Base-by-base conservation (phyloP, 1,140 invertebrate genomes). In the Anastrepha obliqua region DNA sequence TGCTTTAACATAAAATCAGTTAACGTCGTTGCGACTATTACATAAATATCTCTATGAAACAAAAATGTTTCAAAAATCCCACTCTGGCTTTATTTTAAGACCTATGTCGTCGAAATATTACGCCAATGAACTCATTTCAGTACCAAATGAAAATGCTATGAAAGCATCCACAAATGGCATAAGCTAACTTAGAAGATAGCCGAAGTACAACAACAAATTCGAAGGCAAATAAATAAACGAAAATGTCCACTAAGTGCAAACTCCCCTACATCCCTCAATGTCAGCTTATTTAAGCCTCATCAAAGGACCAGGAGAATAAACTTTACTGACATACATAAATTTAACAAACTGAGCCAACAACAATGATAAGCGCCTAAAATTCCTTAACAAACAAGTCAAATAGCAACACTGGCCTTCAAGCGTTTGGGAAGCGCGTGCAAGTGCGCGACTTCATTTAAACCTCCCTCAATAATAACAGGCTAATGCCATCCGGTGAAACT, bases 211-310 rank as follows among this genome's bases (percentile, higher is more conserved):
- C 39, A 47, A 8, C 42, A 44, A 74, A 74, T 74, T 47, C 67
- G 1, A 74, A 74, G 7, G 15, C 17, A 74, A 47, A 74, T 74
- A 74, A 74, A 74, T 44, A 44, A 74, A 74, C 17, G 67, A 47
- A 11, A 74, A 74, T 11, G 2, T 55, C 51, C 6, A 8, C 13
- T 74, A 74, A 74, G 67, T 47, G 13, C 11, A 74, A 44, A 74
- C n/a, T 17, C 15, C 13, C 15, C 42, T 9, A 47, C 29, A 3
- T 1, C 67, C 13, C 0, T 55, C 51, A 11, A 55, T 55, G 1
- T 17, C 7, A 44, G 67, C 39, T 74, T 42, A 17, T 17, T 17
- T n/a, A 47, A 74, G 67, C 42, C 13, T 17, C 13, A 13, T 47
- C 42, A 74, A 74, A 74, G 15, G 67, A 3, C 4, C 17, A 11